phyloP scores from a whole-genome alignment of 2,113 vertebrate genomes.

The Myodes glareolus region DNA sequence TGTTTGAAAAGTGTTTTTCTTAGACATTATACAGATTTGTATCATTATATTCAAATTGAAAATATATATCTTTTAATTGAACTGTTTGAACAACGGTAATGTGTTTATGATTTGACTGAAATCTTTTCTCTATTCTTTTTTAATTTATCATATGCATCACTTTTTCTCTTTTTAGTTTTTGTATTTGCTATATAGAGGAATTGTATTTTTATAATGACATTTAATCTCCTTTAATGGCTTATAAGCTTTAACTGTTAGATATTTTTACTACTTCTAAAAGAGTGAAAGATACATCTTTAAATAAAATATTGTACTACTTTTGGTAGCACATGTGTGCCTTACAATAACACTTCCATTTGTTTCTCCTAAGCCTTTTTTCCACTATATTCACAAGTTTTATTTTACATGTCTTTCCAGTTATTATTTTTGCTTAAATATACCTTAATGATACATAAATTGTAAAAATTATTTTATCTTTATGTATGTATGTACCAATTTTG shows the following conservation, averaged over 20 bases:
- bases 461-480: not conserved
- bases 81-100: not conserved
- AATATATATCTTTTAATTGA: not conserved
- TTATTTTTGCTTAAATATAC: not conserved
- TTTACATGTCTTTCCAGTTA: not conserved
- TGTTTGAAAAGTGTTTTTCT: not conserved
- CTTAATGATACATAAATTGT: not conserved
- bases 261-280: not conserved
- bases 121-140: not conserved
- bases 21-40: not conserved
- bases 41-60: not conserved
- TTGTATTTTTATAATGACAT: not conserved
- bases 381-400: not conserved
- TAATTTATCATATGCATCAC: not conserved
- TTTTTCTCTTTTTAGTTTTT: not conserved
- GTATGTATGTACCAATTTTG: not conserved
- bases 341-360: not conserved
- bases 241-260: not conserved
- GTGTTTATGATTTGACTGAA: not conserved
- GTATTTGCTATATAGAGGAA: not conserved
- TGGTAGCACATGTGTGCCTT: not conserved
- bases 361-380: not conserved
- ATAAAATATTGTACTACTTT: not conserved
- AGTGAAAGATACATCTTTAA: not conserved
- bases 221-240: not conserved